phyloP scores from a whole-genome alignment of 2,113 vertebrate genomes.

The Ornithorhynchus anatinus region DNA sequence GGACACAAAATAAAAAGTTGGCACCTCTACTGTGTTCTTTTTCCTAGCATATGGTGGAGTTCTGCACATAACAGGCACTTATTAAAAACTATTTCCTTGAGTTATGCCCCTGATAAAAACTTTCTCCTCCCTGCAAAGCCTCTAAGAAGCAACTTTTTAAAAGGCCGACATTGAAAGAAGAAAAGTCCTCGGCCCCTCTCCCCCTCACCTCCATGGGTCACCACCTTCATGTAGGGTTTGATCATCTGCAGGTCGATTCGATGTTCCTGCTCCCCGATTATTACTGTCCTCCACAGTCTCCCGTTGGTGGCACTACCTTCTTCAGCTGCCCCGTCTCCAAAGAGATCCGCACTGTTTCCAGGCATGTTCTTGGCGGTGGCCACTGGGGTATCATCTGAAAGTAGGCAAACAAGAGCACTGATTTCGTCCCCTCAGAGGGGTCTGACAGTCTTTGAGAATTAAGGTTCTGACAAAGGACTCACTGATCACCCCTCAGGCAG shows the following conservation, averaged over 20 bases:
- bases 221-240: slow-evolving; percentile 91
- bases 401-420: background rate
- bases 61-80: too few species aligned
- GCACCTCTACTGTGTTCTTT: too few species aligned
- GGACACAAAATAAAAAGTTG: too few species aligned
- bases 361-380: slow-evolving; percentile 91
- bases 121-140: too few species aligned
- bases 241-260: slow-evolving; percentile 97
- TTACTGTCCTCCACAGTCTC: slow-evolving; percentile 91
- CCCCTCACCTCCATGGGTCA: slow-evolving; percentile 90
- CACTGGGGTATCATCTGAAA: slow-evolving; percentile 90
- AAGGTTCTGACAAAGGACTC: too few species aligned
- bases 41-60: too few species aligned
- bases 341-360: slow-evolving; percentile 71
- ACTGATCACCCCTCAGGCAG: too few species aligned
- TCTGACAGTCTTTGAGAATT: too few species aligned
- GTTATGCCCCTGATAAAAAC: too few species aligned
- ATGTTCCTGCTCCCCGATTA: slow-evolving; percentile 96
- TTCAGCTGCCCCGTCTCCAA: slow-evolving; percentile 64
- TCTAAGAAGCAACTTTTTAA: fast-evolving
- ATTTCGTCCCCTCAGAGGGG: background rate
- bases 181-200: fast-evolving
- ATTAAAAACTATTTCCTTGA: too few species aligned
- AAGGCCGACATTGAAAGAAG: background rate
- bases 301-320: slow-evolving; percentile 80